Evolutionary conservation across 2,888 invertebrate species (phyloP), one percentile per base, ranked within the genome.

Genomic region (Congeria kusceri): DNA sequence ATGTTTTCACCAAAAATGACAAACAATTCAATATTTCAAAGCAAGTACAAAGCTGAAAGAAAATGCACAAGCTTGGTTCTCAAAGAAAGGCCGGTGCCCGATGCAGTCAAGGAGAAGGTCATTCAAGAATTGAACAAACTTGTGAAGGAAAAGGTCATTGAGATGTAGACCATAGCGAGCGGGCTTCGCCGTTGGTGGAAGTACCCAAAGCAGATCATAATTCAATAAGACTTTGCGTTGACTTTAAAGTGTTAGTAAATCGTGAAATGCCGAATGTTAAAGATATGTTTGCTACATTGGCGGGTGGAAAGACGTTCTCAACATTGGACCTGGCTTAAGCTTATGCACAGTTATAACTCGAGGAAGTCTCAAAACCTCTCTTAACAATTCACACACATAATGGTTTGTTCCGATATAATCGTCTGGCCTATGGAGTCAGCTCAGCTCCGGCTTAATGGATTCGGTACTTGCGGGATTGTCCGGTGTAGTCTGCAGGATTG

Each of bases 201-300:
- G 83, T 87, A 5, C 76, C 76, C 0, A 85, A 82, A 64, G 28
- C 74, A 0, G 69, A 80, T 23, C 57, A 68, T 18, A 32, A 32
- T 4, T 61, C 64, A 18, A 27, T 84, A 3, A 39, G 84, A 46
- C 49, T 84, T 28, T 86, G 78, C 74, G 80, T 78, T 13, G 83
- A 83, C 56, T 86, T 72, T 57, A 80, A 80, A 57, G 80, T 79
- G 20, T 86, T 88, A 4, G 75, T 90, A 13, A 90, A 89, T 72
- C 74, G 68, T n/a, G 74, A 80, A 44, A 67, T 90, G 74, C 80
- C 83, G 0, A 80, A 77, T 49, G 47, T 63, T 3, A 77, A 83
- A 1, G 73, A 79, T 62, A 70, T 79, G 70, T 84, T 86, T 70
- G 81, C 80, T 11, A 58, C 32, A 27, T 56, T 80, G 15, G 75